These are phyloP conservation scores for Pristionchus japonicus DNA, from an alignment of 2,888 invertebrate species.

Conservation along the genomic window DNA sequence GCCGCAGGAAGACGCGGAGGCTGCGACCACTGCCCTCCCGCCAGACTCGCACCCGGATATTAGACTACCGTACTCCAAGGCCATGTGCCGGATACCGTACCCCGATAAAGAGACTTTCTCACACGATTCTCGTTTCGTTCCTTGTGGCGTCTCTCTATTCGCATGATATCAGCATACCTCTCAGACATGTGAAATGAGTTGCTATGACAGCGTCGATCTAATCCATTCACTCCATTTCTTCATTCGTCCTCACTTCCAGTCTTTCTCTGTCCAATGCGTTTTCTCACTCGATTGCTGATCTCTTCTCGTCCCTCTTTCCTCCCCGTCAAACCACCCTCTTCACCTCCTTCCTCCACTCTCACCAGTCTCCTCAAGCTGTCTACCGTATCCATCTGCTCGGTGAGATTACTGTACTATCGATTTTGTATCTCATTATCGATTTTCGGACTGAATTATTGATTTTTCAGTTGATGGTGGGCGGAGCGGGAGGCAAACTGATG, in stretches of 20 bases:
- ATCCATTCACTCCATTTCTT: neutral
- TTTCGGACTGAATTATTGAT: neutral
- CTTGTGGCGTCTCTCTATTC: neutral
- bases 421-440: too few relatives aligned
- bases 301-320: neutral
- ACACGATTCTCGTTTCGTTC: neutral
- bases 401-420: slow-evolving; percentile 12
- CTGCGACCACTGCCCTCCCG: slow-evolving; percentile 53
- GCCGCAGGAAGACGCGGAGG: slow-evolving; percentile 47
- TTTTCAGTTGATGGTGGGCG: slow-evolving; percentile 32
- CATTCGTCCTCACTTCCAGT: neutral
- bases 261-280: neutral
- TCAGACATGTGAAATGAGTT: neutral
- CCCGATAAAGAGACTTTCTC: slow-evolving; percentile 27
- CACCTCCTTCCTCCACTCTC: neutral
- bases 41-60: slow-evolving; percentile 51
- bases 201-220: neutral
- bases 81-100: neutral
- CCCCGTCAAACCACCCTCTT: neutral
- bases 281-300: neutral
- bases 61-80: slow-evolving; percentile 36
- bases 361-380: slow-evolving; percentile 35
- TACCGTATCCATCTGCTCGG: slow-evolving; percentile 29
- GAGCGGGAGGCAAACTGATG: neutral
- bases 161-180: neutral